Base-by-base conservation (phyloP, 2,113 vertebrate species). In the Psilopsiagon aymara region DNA sequence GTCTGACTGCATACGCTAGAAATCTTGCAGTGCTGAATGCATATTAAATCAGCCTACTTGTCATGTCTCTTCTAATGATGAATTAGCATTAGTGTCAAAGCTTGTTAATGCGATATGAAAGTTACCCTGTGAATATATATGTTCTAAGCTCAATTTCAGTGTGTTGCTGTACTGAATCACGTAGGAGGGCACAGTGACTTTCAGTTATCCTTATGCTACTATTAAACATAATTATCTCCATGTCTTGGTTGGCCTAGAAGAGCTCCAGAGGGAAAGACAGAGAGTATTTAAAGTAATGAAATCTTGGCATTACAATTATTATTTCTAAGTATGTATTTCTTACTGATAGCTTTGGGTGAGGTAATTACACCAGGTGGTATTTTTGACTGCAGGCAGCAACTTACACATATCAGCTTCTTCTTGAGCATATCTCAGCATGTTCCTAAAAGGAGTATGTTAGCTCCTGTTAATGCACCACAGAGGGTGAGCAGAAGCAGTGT, bases 71-170 rank as follows among this genome's bases (percentile, higher is more conserved):
- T 24, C 80, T 73, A 46, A 82, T 41, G 83, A 88, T 86, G 37
- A 64, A 91, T 52, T 37, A 87, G 64, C 77, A 69, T 44, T 33
- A 68, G 39, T 77, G 88, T 88, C 83, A 90, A 59, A 86, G 37
- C 83, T 82, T 15, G 63, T 49, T 80, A 91, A 86, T 43, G 67
- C 0, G 0, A 73, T 59, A 67, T 8, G 70, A 19, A 57, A 73
- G 64, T 63, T 28, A 74, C 11, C 12, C 51, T 20, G 70, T 13
- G 44, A 33, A 23, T 53, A 27, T 59, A 3, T 10, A 17, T 4
- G 46, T 69, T 49, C 41, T 59, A 10, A 37, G 39, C 35, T 83
- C 47, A 11, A 3, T 68, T 37, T 93, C 13, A 9, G 27, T 44
- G 19, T 43, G 83, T 11, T 86, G 75, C 51, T 67, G 0, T 6